phyloP scores from a whole-genome alignment of 2,113 vertebrate species.

The Stomatorhinus ivindoensis region DNA sequence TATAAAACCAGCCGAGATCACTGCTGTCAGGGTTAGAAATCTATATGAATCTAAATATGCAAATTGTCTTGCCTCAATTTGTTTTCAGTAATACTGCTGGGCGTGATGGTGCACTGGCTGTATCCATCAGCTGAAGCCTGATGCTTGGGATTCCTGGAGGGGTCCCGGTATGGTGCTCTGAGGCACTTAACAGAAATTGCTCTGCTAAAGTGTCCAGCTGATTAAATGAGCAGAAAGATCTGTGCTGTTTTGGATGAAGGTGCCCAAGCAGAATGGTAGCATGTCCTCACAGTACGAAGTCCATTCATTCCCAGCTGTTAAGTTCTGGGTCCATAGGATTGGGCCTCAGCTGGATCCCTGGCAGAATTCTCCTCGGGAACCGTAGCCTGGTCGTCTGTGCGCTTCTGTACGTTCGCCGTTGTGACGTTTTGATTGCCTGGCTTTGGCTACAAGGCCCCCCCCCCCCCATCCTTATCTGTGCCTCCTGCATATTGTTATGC shows the following conservation, averaged over 20 bases:
- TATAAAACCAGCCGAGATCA: slow-evolving; percentile 19
- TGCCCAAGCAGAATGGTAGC: background rate
- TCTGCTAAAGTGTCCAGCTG: background rate
- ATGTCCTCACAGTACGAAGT: background rate
- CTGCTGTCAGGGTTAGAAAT: background rate
- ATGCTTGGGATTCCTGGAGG: background rate
- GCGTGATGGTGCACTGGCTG: background rate
- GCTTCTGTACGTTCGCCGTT: background rate
- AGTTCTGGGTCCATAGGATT: background rate
- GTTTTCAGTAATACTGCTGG: background rate
- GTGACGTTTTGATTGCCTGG: background rate
- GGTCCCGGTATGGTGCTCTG: background rate
- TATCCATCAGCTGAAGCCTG: background rate
- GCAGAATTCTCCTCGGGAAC: background rate
- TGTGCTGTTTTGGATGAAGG: background rate
- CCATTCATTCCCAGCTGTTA: background rate
- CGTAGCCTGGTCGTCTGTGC: background rate
- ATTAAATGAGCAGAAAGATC: background rate
- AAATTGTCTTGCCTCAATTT: background rate
- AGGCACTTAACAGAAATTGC: background rate
- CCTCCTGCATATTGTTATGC: background rate
- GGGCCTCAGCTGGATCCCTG: background rate
- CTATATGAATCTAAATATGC: background rate
- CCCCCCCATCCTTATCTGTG: background rate
- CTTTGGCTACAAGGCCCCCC: background rate